Evolutionary conservation across 1,140 invertebrate genomes (phyloP), one percentile per base, ranked within the genome.

Genomic region (Drosophila miranda): DNA sequence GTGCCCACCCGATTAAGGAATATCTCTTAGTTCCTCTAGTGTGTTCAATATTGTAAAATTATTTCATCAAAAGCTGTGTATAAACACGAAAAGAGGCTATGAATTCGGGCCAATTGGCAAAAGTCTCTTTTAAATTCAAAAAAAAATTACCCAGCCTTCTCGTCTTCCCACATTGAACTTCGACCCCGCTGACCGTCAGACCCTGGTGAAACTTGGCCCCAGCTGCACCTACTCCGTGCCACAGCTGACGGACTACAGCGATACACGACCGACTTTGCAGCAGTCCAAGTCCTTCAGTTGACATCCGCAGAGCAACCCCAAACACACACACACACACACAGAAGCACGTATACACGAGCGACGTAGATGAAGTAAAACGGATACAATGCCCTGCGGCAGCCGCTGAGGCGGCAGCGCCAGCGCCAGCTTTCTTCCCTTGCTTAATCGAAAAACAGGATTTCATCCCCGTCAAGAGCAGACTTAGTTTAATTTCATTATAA

Each of bases 401-500:
- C 30, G 30, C 9, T 9, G 30, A 34, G 30, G 59, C 51, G 59
- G 73, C 30, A 73, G 54, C 57, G 62, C 16, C 16, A 16, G 19
- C 19, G 19, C 45, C 67, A 73, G 67, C 66, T 83, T 84, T 86
- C 81, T 84, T 86, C 80, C 80, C 80, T 86, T 80, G 62, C 70
- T 69, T 44, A 53, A 56, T 49, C 61, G 70, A 73, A 71, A 70
- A 67, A 76, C 70, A 41, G 56, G 83, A 86, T 86, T 84, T 84
- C 80, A 84, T 84, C 80, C 81, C 80, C 54, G 80, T 86, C 71
- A 69, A 51, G 75, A 69, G 51, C 70, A 57, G 77, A 81, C 75
- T 86, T 80, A 76, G 73, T 86, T 86, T 76, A 75, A 86, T 84
- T 81, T 84, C 45, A 74, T 86, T 80, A 84, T 64, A 23, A 51